These are phyloP conservation scores for Clostera curtula DNA, from an alignment of 2,888 invertebrate species.

Conservation along the genomic window DNA sequence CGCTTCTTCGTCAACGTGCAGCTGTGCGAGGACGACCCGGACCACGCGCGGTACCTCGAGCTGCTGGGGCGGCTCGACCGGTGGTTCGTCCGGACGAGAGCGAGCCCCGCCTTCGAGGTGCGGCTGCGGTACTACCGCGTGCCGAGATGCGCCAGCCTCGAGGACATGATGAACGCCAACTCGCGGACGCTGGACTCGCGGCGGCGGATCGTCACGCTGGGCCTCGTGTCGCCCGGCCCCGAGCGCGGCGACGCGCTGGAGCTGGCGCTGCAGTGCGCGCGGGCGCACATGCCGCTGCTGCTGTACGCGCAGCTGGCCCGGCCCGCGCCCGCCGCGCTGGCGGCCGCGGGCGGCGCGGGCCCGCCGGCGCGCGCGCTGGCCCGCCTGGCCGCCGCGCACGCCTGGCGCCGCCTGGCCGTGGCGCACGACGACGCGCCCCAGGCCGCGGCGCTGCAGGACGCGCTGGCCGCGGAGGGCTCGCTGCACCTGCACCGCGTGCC, in stretches of 20 bases:
- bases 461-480: neutral
- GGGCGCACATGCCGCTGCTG: neutral
- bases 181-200: neutral
- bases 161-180: no score
- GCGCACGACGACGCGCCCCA: neutral
- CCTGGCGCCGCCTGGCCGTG: neutral
- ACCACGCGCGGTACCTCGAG: neutral
- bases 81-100: neutral
- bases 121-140: no score
- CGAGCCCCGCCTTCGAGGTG: no score
- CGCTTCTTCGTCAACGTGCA: constrained; percentile 3
- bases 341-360: neutral
- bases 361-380: neutral
- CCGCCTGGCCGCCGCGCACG: neutral
- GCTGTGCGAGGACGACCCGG: constrained; percentile 17
- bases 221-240: neutral
- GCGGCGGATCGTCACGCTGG: neutral
- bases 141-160: no score
- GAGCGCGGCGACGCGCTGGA: constrained; percentile 9
- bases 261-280: neutral
- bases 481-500: constrained; percentile 3
- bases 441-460: neutral
- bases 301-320: neutral
- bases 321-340: neutral
- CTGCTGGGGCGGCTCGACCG: neutral